Conservation (phyloP, 2,113 vertebrate species). For the Poicephalus meyeri region DNA sequence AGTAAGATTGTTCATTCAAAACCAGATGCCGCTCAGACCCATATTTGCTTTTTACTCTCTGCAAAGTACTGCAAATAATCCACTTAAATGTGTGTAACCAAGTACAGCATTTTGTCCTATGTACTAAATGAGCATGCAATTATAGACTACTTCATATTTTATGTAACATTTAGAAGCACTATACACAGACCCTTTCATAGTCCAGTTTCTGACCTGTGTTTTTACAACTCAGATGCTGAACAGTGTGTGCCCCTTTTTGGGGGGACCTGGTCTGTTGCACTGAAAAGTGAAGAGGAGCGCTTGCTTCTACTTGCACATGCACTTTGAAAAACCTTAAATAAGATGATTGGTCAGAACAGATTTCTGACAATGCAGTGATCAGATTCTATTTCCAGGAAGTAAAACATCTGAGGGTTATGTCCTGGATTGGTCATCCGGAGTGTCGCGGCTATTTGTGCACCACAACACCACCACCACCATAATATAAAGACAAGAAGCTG, state of each 20-base stretch:
- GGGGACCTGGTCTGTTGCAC: not conserved
- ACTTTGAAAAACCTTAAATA: not conserved
- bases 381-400: not conserved
- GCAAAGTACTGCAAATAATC: not conserved
- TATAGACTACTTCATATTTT: not conserved
- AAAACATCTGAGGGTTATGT: not conserved
- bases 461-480: not conserved
- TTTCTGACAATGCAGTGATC: not conserved
- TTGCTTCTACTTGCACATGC: not conserved
- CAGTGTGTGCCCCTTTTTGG: not conserved
- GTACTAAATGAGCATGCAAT: not conserved
- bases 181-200: not conserved
- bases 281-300: not conserved
- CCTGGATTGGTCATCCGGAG: not conserved
- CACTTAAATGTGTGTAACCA: not conserved
- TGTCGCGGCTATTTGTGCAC: accelerated
- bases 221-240: not conserved
- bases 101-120: not conserved
- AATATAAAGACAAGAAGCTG: not conserved
- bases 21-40: not conserved
- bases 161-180: not conserved
- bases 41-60: not conserved
- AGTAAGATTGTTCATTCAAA: not conserved
- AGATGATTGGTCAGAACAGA: not conserved
- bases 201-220: not conserved